Percentiles rank a stretch among this genome's conserved stretches.
phyloP scores from a whole-genome alignment of 2,113 vertebrate species.

The Peromyscus leucopus region DNA sequence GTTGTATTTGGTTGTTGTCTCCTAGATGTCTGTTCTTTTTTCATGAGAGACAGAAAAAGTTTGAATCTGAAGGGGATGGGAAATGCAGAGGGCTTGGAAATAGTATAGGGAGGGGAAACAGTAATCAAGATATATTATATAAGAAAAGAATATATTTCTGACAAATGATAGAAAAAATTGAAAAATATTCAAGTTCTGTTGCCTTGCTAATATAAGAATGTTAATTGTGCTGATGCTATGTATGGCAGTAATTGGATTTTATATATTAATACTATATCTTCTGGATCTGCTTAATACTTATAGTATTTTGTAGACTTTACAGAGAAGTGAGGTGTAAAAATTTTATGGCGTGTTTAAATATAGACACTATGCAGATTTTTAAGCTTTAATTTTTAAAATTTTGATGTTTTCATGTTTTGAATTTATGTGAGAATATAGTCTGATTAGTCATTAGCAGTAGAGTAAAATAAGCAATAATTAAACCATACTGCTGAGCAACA shows the following conservation, averaged over 20 bases:
- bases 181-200: not conserved
- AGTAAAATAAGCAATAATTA: not conserved
- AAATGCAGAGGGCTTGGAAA: not conserved
- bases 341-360: not conserved
- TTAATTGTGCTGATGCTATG: not conserved
- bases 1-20: not conserved
- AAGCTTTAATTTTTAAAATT: not conserved
- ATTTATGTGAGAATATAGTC: not conserved
- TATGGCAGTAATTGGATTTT: not conserved
- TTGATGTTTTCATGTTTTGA: not conserved
- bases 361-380: not conserved
- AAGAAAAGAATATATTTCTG: not conserved
- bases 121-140: not conserved
- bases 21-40: not conserved
- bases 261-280: not conserved
- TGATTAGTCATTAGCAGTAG: not conserved
- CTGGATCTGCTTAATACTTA: not conserved
- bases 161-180: not conserved
- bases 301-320: not conserved
- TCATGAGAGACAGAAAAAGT: not conserved
- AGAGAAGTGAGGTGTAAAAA: not conserved
- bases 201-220: not conserved
- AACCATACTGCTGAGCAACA: not conserved
- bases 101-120: not conserved
- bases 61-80: not conserved